Evolutionary conservation across 1,140 invertebrate genomes (phyloP).

Genomic region (Achroia grisella): DNA sequence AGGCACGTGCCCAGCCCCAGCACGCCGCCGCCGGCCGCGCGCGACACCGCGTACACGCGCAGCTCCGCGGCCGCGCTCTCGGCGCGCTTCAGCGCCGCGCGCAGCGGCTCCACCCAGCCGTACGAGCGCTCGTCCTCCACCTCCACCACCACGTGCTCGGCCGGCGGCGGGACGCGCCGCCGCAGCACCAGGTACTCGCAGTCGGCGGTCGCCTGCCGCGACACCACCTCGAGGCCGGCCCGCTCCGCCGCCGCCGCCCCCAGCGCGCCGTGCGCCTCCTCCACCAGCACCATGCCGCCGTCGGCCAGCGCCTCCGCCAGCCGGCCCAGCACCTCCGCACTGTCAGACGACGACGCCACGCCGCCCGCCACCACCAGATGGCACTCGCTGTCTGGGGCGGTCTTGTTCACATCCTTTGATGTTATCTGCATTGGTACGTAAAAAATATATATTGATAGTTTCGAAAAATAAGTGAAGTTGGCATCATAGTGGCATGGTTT

Average conservation of each 20-base stretch:
- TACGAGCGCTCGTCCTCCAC: constrained; percentile 81
- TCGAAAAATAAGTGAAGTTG: no score
- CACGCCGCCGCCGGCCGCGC: constrained; percentile 77
- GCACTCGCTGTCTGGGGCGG: constrained; percentile 77
- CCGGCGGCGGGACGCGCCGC: constrained; percentile 64
- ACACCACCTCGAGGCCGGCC: constrained; percentile 70
- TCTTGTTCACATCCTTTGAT: constrained; percentile 70
- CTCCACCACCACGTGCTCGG: constrained; percentile 69
- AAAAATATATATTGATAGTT: no score
- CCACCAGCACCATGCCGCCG: constrained; percentile 84
- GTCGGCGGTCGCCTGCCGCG: constrained; percentile 74
- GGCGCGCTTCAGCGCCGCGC: constrained; percentile 78
- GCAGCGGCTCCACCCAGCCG: constrained; percentile 86
- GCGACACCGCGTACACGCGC: constrained; percentile 81
- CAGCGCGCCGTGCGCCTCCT: constrained; percentile 78
- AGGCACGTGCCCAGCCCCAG: constrained; percentile 93
- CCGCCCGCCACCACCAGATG: constrained; percentile 80
- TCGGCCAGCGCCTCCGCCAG: constrained; percentile 78
- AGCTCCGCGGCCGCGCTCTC: constrained; percentile 73
- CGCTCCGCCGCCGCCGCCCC: constrained; percentile 59
- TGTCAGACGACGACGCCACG: constrained; percentile 70
- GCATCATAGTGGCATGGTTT: no score
- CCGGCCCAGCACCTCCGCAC: constrained; percentile 71
- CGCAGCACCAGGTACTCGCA: constrained; percentile 77
- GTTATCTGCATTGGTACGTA: constrained; percentile 31